Conservation (phyloP, 2,797 vertebrate species). For the Trichosurus vulpecula region DNA sequence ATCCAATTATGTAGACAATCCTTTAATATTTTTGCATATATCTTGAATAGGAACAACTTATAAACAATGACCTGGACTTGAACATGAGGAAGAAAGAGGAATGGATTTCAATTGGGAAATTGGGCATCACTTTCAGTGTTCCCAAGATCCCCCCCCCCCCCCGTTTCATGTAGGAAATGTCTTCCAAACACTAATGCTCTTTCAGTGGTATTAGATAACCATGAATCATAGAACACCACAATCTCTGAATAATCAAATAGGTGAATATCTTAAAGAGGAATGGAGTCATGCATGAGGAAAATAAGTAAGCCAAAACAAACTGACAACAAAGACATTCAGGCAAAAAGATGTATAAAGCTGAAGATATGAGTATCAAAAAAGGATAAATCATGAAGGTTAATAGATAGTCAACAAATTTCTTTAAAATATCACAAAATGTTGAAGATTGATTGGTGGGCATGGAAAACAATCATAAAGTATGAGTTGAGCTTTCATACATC, state of each 20-base stretch:
- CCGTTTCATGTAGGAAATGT: not conserved
- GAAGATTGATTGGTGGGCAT: not conserved
- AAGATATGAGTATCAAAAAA: not conserved
- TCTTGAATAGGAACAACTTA: not conserved
- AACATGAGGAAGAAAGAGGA: not conserved
- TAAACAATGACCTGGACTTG: not conserved
- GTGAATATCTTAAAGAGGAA: not conserved
- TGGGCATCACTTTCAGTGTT: not conserved
- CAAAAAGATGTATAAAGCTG: not conserved
- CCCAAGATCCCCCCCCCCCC: too few relatives aligned
- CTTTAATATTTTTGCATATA: not conserved
- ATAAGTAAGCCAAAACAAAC: not conserved
- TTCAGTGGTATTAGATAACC: not conserved
- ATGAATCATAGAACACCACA: not conserved
- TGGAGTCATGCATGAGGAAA: not conserved
- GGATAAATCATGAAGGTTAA: not conserved
- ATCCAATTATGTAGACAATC: not conserved
- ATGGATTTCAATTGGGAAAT: not conserved
- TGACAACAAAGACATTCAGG: not conserved
- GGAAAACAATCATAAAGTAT: not conserved
- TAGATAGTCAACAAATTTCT: not conserved
- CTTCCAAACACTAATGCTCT: not conserved
- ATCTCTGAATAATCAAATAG: not conserved
- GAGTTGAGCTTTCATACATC: not conserved
- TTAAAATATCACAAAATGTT: not conserved